Evolutionary conservation across 2,113 vertebrate genomes (phyloP).

Genomic region (Tachysurus vachellii): DNA sequence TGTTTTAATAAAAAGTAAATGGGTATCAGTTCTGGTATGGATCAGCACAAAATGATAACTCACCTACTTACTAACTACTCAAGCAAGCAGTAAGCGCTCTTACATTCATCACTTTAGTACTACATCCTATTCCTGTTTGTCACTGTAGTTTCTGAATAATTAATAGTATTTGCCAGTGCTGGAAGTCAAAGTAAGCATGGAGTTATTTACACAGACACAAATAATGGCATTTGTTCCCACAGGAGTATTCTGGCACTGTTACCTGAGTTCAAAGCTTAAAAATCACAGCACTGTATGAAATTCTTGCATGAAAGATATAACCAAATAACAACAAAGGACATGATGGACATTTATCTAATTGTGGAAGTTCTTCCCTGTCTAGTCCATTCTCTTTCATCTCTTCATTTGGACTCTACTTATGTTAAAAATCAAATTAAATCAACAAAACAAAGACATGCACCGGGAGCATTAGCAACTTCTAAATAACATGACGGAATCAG

Average conservation of each 20-base stretch:
- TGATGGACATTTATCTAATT: background rate
- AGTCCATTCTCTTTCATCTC: background rate
- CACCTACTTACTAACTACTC: background rate
- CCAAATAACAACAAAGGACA: background rate
- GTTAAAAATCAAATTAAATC: background rate
- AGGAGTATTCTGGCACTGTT: background rate
- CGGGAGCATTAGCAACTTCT: background rate
- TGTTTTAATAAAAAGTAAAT: too few species aligned
- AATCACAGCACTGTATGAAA: background rate
- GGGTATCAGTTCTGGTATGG: background rate
- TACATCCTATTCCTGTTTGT: background rate
- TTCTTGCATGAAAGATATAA: background rate
- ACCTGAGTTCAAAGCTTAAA: conserved; percentile 4
- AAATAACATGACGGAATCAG: background rate
- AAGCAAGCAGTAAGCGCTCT: background rate
- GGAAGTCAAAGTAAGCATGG: background rate
- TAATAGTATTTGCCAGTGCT: background rate
- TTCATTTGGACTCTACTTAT: background rate
- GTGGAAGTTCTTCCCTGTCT: background rate
- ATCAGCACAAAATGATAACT: background rate
- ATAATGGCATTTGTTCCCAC: background rate
- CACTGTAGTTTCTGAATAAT: background rate
- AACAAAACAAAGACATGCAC: background rate
- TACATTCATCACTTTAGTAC: background rate
- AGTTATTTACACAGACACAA: background rate